A percentile compares a stretch with the other conserved stretches of the same genome.
Evolutionary conservation across 2,888 invertebrate genomes (phyloP).

Genomic region (Allygus modestus): DNA sequence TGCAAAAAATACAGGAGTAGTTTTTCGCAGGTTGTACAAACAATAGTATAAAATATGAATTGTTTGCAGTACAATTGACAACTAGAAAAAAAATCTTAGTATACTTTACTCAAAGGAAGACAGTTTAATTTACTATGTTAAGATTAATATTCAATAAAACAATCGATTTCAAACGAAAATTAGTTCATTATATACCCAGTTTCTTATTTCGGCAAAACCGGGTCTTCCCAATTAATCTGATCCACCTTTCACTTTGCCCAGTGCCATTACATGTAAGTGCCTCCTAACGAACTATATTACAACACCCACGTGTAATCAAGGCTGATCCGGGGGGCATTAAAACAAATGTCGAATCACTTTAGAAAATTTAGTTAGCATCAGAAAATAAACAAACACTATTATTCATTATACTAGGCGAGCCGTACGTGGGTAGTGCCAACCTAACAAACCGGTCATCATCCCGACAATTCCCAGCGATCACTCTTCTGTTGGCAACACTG

Average conservation of each 20-base stretch:
- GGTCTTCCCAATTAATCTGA: background rate
- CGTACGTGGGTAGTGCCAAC: conserved; percentile 14
- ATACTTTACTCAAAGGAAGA: too few species aligned
- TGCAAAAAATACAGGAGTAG: too few species aligned
- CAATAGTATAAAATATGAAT: too few species aligned
- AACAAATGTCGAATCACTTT: conserved; percentile 3
- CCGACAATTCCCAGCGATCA: conserved; percentile 5
- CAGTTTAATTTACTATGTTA: too few species aligned
- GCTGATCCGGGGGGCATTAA: background rate
- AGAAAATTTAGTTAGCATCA: conserved; percentile 25
- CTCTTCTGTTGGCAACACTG: conserved; percentile 27
- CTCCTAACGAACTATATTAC: conserved; percentile 21
- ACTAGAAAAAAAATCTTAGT: too few species aligned
- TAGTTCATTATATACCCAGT: too few species aligned
- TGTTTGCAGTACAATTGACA: too few species aligned
- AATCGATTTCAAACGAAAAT: too few species aligned
- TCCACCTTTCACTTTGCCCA: conserved; percentile 5
- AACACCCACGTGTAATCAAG: conserved; percentile 15
- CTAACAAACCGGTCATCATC: conserved; percentile 11
- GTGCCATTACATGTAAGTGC: background rate
- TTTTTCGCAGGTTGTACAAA: too few species aligned
- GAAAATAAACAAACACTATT: conserved; percentile 27
- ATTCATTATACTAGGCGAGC: background rate
- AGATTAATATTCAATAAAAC: too few species aligned
- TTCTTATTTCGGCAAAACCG: too few species aligned